Percentiles rank a stretch among this genome's conserved stretches.
Evolutionary conservation across 2,797 vertebrate species (phyloP).

Genomic region (Acrocephalus scirpaceus): DNA sequence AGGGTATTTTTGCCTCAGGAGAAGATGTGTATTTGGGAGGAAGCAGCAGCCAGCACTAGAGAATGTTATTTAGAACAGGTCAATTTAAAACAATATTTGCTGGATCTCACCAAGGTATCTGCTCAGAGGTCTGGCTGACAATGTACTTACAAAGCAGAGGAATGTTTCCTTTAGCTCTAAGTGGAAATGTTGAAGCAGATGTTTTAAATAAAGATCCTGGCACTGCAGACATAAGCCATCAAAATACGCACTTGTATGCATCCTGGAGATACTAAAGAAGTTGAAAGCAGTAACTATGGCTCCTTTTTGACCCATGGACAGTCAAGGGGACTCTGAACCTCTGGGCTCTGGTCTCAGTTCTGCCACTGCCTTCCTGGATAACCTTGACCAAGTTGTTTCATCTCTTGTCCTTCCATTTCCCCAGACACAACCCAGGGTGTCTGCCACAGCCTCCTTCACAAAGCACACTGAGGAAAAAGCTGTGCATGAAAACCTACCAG

Average conservation of each 20-base stretch:
- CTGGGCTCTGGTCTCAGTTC: background rate
- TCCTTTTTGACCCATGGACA: background rate
- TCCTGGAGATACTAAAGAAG: background rate
- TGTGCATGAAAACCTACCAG: rapidly evolving
- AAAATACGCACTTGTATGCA: rapidly evolving
- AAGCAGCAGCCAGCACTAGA: background rate
- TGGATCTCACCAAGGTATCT: background rate
- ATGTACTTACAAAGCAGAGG: background rate
- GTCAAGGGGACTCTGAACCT: background rate
- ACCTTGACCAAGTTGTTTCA: background rate
- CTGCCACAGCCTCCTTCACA: background rate
- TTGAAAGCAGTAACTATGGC: background rate
- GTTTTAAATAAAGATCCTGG: slow-evolving; percentile 1
- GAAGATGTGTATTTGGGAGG: background rate
- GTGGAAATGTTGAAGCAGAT: background rate
- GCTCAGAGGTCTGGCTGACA: background rate
- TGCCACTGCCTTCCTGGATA: background rate
- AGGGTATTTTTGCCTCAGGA: background rate
- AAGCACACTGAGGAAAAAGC: background rate
- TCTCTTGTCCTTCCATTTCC: background rate
- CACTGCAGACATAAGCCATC: rapidly evolving
- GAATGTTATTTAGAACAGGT: background rate
- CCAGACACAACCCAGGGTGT: background rate
- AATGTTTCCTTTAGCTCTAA: background rate
- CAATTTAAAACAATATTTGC: background rate